Percentiles rank a stretch among this genome's conserved stretches.
phyloP scores from a whole-genome alignment of 2,797 vertebrate genomes.

The Coracias cyanogaster region DNA sequence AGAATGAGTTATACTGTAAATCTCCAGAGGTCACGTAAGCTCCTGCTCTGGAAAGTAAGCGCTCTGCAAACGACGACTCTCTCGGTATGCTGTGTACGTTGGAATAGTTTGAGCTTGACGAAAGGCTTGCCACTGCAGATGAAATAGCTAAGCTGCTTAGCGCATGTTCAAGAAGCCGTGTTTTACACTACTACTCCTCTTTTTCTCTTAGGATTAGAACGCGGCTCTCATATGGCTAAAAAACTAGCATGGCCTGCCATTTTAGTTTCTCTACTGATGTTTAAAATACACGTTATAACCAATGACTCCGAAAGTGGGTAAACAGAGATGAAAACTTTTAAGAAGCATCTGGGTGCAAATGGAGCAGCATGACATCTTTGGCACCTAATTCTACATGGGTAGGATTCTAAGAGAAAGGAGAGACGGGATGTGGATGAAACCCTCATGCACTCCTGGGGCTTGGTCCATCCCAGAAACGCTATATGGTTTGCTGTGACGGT shows the following conservation, averaged over 20 bases:
- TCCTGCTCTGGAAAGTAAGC: neutral
- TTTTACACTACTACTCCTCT: neutral
- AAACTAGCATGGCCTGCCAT: neutral
- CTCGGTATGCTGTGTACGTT: neutral
- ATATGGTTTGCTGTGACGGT: neutral
- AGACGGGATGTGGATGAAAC: neutral
- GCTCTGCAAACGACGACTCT: neutral
- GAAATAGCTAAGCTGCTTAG: neutral
- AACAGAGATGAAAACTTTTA: neutral
- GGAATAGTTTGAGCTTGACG: neutral
- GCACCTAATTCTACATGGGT: neutral
- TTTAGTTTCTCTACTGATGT: neutral
- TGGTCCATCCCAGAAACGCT: neutral
- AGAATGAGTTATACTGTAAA: neutral
- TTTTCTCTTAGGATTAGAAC: neutral
- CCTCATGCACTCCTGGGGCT: neutral
- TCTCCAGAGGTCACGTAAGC: neutral
- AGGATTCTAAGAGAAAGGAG: neutral
- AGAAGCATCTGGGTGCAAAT: neutral
- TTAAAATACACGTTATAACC: neutral
- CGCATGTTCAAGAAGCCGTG: neutral
- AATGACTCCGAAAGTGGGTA: neutral
- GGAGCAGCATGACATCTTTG: neutral
- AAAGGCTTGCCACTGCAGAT: neutral
- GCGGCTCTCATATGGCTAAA: neutral